These are phyloP conservation scores for Melieria crassipennis DNA, from an alignment of 2,888 invertebrate genomes.

Conservation along the genomic window DNA sequence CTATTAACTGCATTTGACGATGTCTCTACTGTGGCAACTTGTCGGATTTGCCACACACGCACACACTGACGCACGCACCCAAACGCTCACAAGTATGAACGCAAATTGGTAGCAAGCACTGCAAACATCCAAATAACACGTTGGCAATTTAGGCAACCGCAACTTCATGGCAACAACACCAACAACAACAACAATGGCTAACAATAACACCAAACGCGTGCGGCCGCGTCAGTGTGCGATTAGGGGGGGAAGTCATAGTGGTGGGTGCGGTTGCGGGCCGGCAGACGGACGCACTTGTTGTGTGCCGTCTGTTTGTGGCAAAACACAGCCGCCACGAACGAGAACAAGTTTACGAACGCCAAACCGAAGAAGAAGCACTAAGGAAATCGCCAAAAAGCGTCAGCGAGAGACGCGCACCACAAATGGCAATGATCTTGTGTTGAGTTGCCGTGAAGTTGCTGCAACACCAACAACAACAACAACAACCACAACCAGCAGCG, in stretches of 20 bases:
- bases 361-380: background rate
- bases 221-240: background rate
- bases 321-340: conserved; percentile 23
- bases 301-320: conserved; percentile 14
- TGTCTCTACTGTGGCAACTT: conserved; percentile 10
- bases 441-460: conserved; percentile 4
- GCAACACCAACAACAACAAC: conserved; percentile 2
- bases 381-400: background rate
- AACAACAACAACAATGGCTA: background rate
- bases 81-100: background rate
- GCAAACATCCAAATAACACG: background rate
- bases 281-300: background rate
- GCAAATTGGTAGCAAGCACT: conserved; percentile 28
- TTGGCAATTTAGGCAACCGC: background rate
- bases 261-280: background rate
- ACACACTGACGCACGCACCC: background rate
- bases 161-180: background rate
- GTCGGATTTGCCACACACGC: conserved; percentile 28
- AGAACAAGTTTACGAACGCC: conserved; percentile 11
- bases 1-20: background rate
- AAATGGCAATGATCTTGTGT: conserved; percentile 46
- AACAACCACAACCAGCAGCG: background rate
- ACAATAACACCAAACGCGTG: background rate
- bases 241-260: background rate
- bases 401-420: conserved; percentile 30